phyloP scores from a whole-genome alignment of 1,140 invertebrate genomes.

The Contarinia nasturtii region DNA sequence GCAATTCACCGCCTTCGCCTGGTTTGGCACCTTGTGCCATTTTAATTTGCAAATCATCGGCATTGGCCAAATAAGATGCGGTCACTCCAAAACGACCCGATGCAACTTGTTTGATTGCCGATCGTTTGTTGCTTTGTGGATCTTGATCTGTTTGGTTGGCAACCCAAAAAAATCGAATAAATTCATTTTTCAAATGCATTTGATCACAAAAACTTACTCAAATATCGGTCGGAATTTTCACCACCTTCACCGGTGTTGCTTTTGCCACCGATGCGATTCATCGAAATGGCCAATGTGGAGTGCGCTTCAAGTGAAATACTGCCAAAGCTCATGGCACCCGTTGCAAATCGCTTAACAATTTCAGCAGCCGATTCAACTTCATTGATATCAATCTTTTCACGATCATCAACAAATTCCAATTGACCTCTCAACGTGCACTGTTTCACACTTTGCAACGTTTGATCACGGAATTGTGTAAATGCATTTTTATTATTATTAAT shows the following conservation, averaged over 20 bases:
- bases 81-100: conserved; percentile 97
- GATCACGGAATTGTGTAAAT: conserved; percentile 77
- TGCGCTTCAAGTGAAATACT: conserved; percentile 73
- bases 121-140: conserved; percentile 53
- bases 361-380: conserved; percentile 85
- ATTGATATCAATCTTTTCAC: conserved; percentile 56
- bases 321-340: conserved; percentile 36
- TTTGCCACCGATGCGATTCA: conserved; percentile 91
- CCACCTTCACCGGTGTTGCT: conserved; percentile 95
- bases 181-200: neutral
- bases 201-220: conserved; percentile 29
- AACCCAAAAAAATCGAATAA: neutral
- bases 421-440: conserved; percentile 86
- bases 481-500: conserved; percentile 57
- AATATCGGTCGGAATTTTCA: conserved; percentile 73
- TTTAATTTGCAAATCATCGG: conserved; percentile 93
- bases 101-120: conserved; percentile 83
- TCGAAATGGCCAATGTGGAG: conserved; percentile 83
- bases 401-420: conserved; percentile 59
- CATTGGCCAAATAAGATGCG: conserved; percentile 87
- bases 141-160: conserved; percentile 32
- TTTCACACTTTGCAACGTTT: conserved; percentile 67
- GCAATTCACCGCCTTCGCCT: conserved; percentile 86
- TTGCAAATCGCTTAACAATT: conserved; percentile 67
- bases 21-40: conserved; percentile 98